A percentile compares a stretch with the other conserved stretches of the same genome.
Evolutionary conservation across 2,113 vertebrate genomes (phyloP).

Genomic region (Montifringilla adamsi): DNA sequence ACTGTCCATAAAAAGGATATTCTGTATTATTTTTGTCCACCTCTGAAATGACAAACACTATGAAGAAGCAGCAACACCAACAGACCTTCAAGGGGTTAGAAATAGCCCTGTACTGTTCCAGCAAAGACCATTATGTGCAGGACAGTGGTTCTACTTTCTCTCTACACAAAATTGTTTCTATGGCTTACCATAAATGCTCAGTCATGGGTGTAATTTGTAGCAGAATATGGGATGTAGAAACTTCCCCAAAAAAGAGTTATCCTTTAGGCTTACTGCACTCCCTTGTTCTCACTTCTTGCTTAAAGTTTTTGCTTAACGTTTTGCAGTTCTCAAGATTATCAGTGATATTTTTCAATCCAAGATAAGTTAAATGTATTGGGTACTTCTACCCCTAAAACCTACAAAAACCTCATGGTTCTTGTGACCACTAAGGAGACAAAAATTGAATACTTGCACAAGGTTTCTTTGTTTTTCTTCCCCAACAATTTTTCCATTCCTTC

Average conservation of each 20-base stretch:
- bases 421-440: neutral
- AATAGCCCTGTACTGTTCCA: neutral
- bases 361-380: neutral
- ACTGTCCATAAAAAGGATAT: no score
- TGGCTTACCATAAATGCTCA: neutral
- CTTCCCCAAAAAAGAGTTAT: fast-evolving
- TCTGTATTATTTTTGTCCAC: neutral
- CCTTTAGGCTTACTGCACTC: neutral
- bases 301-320: neutral
- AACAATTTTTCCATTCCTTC: neutral
- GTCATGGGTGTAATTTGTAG: neutral
- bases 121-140: neutral
- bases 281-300: neutral
- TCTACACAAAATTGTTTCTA: neutral
- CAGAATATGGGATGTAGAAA: neutral
- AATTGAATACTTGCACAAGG: neutral
- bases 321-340: neutral
- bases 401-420: neutral
- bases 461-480: neutral
- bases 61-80: neutral
- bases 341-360: neutral
- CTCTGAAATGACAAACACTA: neutral
- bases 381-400: neutral
- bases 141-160: neutral
- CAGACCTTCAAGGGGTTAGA: neutral